These are phyloP conservation scores for Gryllus bimaculatus DNA, from an alignment of 1,140 invertebrate genomes.

Conservation along the genomic window DNA sequence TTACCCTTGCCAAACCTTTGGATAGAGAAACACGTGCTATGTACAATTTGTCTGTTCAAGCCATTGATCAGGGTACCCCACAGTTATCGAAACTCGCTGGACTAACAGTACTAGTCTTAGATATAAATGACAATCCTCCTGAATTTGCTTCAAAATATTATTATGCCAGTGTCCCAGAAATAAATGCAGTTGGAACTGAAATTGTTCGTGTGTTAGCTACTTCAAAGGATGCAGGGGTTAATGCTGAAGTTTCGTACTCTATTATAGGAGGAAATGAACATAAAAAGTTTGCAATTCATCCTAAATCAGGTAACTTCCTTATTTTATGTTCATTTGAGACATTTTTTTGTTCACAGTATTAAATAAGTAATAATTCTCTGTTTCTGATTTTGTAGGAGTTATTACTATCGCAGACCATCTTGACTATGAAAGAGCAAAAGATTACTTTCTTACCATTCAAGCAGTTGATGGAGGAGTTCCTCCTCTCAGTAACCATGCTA, in stretches of 20 bases:
- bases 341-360: slow-evolving; percentile 12
- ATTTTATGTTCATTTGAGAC: slow-evolving; percentile 22
- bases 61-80: slow-evolving; percentile 66
- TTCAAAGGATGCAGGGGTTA: slow-evolving; percentile 86
- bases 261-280: slow-evolving; percentile 83
- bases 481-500: slow-evolving; percentile 73
- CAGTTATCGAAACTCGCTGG: slow-evolving; percentile 46
- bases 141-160: slow-evolving; percentile 75
- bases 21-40: slow-evolving; percentile 77
- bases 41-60: slow-evolving; percentile 77
- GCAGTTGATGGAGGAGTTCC: slow-evolving; percentile 80
- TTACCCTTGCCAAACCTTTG: slow-evolving; percentile 68
- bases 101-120: slow-evolving; percentile 56
- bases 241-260: slow-evolving; percentile 85
- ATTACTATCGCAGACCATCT: slow-evolving; percentile 67
- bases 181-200: slow-evolving; percentile 61
- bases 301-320: slow-evolving; percentile 41
- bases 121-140: slow-evolving; percentile 92
- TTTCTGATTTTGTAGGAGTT: slow-evolving; percentile 39
- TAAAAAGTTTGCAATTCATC: slow-evolving; percentile 70
- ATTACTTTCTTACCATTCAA: slow-evolving; percentile 83
- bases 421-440: slow-evolving; percentile 73
- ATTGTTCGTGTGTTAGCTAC: slow-evolving; percentile 75
- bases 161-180: slow-evolving; percentile 61
- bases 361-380: background rate